Base-by-base conservation (phyloP, 2,113 vertebrate species). In the Hyaena hyaena region DNA sequence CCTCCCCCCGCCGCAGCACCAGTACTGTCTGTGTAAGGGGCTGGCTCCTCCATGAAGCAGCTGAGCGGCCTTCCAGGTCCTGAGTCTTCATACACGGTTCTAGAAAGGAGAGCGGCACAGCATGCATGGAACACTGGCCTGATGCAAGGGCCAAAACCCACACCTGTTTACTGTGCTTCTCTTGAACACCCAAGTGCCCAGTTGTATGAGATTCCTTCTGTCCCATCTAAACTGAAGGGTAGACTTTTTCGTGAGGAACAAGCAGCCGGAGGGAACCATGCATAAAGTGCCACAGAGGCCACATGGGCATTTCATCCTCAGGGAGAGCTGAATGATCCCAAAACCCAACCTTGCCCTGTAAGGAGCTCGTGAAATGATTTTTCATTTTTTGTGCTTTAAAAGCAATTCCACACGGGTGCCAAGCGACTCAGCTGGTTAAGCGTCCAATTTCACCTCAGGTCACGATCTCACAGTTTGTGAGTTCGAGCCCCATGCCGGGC, bases 21-120 rank as follows among this genome's bases (percentile, higher is more conserved):
- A 0, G 99, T 99, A 4, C 99, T 98, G 87, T 99, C 99, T 0
- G 99, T 99, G 77, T 99, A 99, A 0, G 99, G 99, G 21, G 99
- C 99, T 0, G 99, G 99, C 65, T 99, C 99, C 97, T 99, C 99
- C 98, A 99, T 99, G 97, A 99, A 99, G 95, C 99, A 99, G 98
- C 99, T 99, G 89, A 99, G 99, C 0, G 99, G 99, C 99, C 99
- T 97, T 1, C 99, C 99, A 0, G 99, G 99, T 24, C 99, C 99
- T 0, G 99, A 99, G n/a, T 99, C 99, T 97, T 99, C 99, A 97
- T 99, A 99, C 68, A 99, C 99, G 0, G 99, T 99, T 97, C 99
- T 99, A 98, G 95, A 98, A 98, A 96, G 93, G 87, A 93, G 96
- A 14, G 79, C 35, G 7, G 17, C 48, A 80, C 19, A 61, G 81